phyloP scores from a whole-genome alignment of 2,888 invertebrate genomes.

The Eupithecia exiguata region DNA sequence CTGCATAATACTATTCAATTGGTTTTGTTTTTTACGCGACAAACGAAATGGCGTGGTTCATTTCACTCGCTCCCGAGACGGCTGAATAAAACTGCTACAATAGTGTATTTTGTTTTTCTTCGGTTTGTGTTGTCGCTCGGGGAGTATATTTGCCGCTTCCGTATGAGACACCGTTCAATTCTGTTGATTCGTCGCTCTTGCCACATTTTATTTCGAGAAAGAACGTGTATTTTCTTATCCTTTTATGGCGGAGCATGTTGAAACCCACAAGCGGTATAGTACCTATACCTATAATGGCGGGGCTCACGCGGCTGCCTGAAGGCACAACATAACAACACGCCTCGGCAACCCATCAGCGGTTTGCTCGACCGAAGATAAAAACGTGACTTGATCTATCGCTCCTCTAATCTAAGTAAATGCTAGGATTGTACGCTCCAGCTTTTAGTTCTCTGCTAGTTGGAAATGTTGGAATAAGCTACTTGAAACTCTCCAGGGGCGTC shows the following conservation, averaged over 20 bases:
- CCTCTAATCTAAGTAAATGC: constrained; percentile 47
- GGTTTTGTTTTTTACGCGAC: constrained; percentile 58
- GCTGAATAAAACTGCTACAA: constrained; percentile 35
- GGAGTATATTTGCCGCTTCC: constrained; percentile 34
- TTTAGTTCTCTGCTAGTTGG: constrained; percentile 16
- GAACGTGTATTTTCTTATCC: constrained; percentile 23
- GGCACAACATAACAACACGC: constrained; percentile 42
- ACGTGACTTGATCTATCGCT: constrained; percentile 61
- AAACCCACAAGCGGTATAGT: constrained; percentile 21
- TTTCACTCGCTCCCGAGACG: constrained; percentile 36
- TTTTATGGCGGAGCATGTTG: constrained; percentile 21
- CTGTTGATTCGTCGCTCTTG: constrained; percentile 33
- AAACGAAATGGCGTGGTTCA: constrained; percentile 46
- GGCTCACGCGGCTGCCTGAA: constrained; percentile 44
- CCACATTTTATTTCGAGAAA: constrained; percentile 27
- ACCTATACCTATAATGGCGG: constrained; percentile 35
- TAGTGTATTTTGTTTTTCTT: constrained; percentile 38
- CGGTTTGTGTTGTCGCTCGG: constrained; percentile 32
- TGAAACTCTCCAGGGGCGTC: constrained; percentile 13
- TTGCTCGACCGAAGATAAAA: constrained; percentile 47
- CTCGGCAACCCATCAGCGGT: constrained; percentile 39
- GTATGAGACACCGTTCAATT: constrained; percentile 35
- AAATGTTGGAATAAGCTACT: constrained; percentile 20
- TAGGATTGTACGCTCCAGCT: constrained; percentile 27
- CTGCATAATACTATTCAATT: constrained; percentile 62